Evolutionary conservation across 2,113 vertebrate species (phyloP), one percentile per base, ranked within the genome.

Genomic region (Aptenodytes patagonicus): DNA sequence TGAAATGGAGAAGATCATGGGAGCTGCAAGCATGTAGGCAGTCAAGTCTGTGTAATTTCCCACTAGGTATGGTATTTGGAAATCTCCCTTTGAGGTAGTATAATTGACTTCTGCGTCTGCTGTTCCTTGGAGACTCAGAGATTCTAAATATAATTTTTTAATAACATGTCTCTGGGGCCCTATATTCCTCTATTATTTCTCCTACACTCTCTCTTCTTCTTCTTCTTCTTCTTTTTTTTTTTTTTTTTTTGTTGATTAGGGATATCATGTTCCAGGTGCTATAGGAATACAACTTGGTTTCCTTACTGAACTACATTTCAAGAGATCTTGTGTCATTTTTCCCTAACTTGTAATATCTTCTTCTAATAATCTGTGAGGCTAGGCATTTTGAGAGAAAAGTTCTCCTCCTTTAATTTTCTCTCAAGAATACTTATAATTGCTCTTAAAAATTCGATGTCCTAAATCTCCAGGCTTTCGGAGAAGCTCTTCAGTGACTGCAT

Each of bases 61-160:
- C 57, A 76, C 26, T 82, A 76, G 80, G 58, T 94, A 60, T 79
- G 52, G 46, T 62, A 84, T 85, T 90, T 78, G 68, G 82, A 94
- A 95, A 86, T 91, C 49, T 90, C 46, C 76, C 47, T 93, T 84
- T 82, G 73, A 88, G 92, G 70, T 20, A 60, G 12, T 57, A 65
- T 91, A 95, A 95, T 94, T 97, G 80, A 95, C 89, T 94, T 91
- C 44, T 79, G 36, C 0, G 8, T 81, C 83, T 96, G 54, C 49
- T 88, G 58, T 80, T 91, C 92, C 84, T 88, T 85, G 78, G 84
- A 95, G 84, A 85, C 46, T 65, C 8, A 61, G 49, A 89, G 25
- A 72, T 90, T 95, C 90, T 93, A 95, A 95, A 97, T 90, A 91
- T 26, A 87, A 52, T 64, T 91, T 86, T 96, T 95, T 87, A 96